Conservation (phyloP, 2,797 vertebrate genomes). For the Peromyscus nudipes region DNA sequence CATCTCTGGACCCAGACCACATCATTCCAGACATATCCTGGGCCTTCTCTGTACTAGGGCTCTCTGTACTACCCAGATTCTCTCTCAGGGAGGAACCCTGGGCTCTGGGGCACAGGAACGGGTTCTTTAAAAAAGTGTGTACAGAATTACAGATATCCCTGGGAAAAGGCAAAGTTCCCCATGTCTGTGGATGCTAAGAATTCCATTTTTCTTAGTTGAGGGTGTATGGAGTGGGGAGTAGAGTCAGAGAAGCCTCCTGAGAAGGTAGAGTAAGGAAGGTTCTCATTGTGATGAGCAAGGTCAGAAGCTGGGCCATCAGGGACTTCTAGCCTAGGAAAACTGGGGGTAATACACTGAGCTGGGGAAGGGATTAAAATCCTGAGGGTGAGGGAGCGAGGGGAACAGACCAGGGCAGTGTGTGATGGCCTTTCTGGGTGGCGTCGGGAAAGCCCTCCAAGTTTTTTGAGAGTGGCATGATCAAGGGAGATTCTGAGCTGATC, state of each 20-base stretch:
- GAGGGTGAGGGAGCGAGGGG: too few species aligned
- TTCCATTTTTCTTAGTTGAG: not conserved
- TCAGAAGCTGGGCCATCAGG: not conserved
- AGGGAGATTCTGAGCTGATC: not conserved
- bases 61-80: not conserved
- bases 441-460: not conserved
- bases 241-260: not conserved
- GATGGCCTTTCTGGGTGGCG: too few species aligned
- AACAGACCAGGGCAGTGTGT: not conserved
- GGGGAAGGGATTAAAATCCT: fast-evolving
- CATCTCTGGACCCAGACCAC: slow-evolving; percentile 18
- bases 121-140: not conserved
- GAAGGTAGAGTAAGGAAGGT: not conserved
- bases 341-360: not conserved
- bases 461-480: not conserved
- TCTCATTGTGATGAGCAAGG: not conserved
- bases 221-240: too few species aligned
- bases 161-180: not conserved
- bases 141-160: not conserved
- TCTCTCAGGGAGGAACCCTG: not conserved
- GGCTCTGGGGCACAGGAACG: not conserved
- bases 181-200: not conserved
- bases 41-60: not conserved
- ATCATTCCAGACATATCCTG: not conserved
- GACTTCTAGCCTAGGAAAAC: not conserved